Evolutionary conservation across 2,113 vertebrate species (phyloP), one percentile per base, ranked within the genome.

Genomic region (Progne subis): DNA sequence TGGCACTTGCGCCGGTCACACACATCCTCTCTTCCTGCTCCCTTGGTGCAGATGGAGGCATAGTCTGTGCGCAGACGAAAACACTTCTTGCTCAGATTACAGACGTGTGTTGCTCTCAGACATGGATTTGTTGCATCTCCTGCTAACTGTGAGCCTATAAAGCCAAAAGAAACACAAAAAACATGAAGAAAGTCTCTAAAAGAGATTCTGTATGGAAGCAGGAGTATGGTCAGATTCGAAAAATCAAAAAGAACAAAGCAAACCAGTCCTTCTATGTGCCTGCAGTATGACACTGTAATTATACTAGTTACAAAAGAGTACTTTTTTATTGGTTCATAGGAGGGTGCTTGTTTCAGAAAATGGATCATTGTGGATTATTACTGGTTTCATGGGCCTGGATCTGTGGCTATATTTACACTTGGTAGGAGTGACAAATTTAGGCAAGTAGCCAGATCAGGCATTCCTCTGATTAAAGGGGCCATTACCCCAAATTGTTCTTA

Each of bases 51-150:
- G 32, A 97, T 98, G 8, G 98, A 98, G 68, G 98, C 99, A 2
- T 99, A 99, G 43, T 99, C 98, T 18, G 98, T 99, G 95, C 99
- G 99, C 29, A 99, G 98, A n/a, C 98, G 98, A 92, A 98, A 98
- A 79, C 99, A 99, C 96, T 98, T 98, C 93, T 98, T 98, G 26
- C 98, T 98, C 89, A 99, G 97, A 11, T 99, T 99, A 93, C 99
- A 99, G 25, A 99, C 92, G 14, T 98, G 98, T 46, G 99, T 98
- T 34, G 99, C 99, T 93, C 98, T 98, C 94, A 99, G 97, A 97
- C 99, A 99, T n/a, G 98, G 98, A 96, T 99, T 99, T 20, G 83
- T 79, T 49, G 55, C 69, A 59, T 84, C 94, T 84, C 84, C 92
- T 75, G 82, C 84, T 82, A 97, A 71, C 64, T 92, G 88, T 14